Evolutionary conservation across 2,113 vertebrate genomes (phyloP).

Genomic region (Holacanthus passer): DNA sequence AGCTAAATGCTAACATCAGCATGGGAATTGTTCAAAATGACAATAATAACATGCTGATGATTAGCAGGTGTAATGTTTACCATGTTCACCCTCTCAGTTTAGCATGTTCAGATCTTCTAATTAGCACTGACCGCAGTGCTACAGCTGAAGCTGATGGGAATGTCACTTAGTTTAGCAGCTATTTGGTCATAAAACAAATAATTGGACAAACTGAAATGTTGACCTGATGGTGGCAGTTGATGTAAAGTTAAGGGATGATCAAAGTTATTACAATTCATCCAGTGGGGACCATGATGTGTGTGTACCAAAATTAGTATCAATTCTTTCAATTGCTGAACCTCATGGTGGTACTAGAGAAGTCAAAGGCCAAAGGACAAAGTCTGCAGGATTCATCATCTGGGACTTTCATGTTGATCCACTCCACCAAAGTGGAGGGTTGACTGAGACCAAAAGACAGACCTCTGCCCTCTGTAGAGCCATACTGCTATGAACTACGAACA

Average conservation of each 20-base stretch:
- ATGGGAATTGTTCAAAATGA: not conserved
- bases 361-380: too few species aligned
- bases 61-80: not conserved
- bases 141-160: not conserved
- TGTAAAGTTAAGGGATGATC: not conserved
- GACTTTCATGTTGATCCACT: not conserved
- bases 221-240: not conserved
- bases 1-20: not conserved
- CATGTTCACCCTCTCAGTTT: not conserved
- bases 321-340: too few species aligned
- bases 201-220: not conserved
- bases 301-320: not conserved
- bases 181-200: too few species aligned
- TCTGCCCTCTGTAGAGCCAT: not conserved
- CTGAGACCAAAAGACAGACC: not conserved
- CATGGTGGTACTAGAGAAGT: too few species aligned
- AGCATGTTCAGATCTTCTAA: not conserved
- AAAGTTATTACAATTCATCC: not conserved
- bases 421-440: not conserved
- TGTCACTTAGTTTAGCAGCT: not conserved
- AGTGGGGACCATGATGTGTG: not conserved
- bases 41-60: not conserved
- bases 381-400: not conserved
- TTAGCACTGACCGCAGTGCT: not conserved
- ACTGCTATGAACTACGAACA: not conserved